phyloP scores from a whole-genome alignment of 2,113 vertebrate genomes.

The Colistium nudipinnis region DNA sequence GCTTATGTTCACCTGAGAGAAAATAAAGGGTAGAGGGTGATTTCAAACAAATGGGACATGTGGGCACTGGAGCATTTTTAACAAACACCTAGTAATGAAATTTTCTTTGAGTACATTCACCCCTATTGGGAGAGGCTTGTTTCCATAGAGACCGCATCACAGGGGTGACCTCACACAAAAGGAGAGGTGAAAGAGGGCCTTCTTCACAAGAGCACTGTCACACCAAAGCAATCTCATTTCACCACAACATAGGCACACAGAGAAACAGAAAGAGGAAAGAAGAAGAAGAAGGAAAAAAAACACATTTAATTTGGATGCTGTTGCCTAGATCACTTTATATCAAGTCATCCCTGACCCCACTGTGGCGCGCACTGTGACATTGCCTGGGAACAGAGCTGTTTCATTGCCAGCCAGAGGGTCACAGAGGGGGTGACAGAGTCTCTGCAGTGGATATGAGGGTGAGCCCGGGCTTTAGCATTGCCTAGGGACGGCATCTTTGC shows the following conservation, averaged over 20 bases:
- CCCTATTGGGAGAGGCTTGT: slow-evolving; percentile 85
- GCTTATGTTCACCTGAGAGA: slow-evolving; percentile 87
- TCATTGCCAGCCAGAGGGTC: slow-evolving; percentile 73
- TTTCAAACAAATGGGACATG: slow-evolving; percentile 75
- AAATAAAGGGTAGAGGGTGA: slow-evolving; percentile 78
- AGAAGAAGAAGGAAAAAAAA: slow-evolving; percentile 38
- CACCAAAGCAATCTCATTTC: slow-evolving; percentile 84
- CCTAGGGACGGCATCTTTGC: slow-evolving; percentile 70
- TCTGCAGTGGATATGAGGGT: slow-evolving; percentile 70
- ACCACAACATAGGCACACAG: slow-evolving; percentile 79
- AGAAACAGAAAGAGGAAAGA: slow-evolving; percentile 64
- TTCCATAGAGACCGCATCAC: slow-evolving; percentile 84
- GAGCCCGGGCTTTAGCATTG: slow-evolving; percentile 75
- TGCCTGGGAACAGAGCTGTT: slow-evolving; percentile 73
- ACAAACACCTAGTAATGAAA: slow-evolving; percentile 87
- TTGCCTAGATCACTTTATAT: slow-evolving; percentile 82
- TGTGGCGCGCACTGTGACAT: slow-evolving; percentile 69
- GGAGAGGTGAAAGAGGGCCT: slow-evolving; percentile 81
- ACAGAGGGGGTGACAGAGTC: slow-evolving; percentile 66
- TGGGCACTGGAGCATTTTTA: slow-evolving; percentile 82
- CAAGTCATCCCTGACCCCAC: slow-evolving; percentile 79
- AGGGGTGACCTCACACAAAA: slow-evolving; percentile 85
- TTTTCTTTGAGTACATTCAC: slow-evolving; percentile 83
- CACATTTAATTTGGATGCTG: slow-evolving; percentile 82
- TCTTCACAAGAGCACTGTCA: slow-evolving; percentile 81